Conservation (phyloP, 2,888 invertebrate genomes). For the Drosophila nr. fundita region DNA sequence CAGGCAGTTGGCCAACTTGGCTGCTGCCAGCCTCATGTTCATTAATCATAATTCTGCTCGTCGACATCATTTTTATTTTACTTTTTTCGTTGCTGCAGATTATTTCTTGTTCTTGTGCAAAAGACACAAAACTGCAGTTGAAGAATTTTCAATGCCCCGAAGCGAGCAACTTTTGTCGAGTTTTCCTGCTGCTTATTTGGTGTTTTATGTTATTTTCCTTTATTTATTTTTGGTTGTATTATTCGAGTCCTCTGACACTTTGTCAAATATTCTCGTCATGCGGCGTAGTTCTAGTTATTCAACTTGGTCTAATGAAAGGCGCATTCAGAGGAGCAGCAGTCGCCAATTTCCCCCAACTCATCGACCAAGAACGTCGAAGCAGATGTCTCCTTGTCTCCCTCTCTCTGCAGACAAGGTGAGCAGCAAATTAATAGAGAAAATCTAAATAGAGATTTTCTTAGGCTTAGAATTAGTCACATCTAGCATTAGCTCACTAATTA, state of each 20-base stretch:
- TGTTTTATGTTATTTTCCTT: slow-evolving; percentile 13
- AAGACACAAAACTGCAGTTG: slow-evolving; percentile 61
- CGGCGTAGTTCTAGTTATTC: slow-evolving; percentile 61
- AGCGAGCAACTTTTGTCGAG: slow-evolving; percentile 51
- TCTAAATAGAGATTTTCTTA: background rate
- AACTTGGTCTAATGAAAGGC: slow-evolving; percentile 57
- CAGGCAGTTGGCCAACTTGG: slow-evolving; percentile 61
- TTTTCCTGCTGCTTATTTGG: slow-evolving; percentile 34
- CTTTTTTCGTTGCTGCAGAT: slow-evolving; percentile 42
- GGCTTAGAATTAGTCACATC: background rate
- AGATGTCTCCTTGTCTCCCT: slow-evolving; percentile 26
- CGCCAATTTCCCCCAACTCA: slow-evolving; percentile 29
- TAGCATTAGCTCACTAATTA: background rate
- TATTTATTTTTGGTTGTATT: slow-evolving; percentile 12
- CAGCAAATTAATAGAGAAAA: background rate
- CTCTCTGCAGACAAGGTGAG: background rate
- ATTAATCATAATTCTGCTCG: slow-evolving; percentile 72
- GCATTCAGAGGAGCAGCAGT: slow-evolving; percentile 35
- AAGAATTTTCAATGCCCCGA: slow-evolving; percentile 67
- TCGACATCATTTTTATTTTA: slow-evolving; percentile 48
- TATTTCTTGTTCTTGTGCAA: slow-evolving; percentile 62
- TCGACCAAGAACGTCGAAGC: slow-evolving; percentile 1
- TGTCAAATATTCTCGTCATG: slow-evolving; percentile 69
- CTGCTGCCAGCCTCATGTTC: slow-evolving; percentile 41
- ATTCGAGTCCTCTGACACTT: slow-evolving; percentile 31